Conservation (phyloP, 2,888 invertebrate species). For the Phortica okadai region DNA sequence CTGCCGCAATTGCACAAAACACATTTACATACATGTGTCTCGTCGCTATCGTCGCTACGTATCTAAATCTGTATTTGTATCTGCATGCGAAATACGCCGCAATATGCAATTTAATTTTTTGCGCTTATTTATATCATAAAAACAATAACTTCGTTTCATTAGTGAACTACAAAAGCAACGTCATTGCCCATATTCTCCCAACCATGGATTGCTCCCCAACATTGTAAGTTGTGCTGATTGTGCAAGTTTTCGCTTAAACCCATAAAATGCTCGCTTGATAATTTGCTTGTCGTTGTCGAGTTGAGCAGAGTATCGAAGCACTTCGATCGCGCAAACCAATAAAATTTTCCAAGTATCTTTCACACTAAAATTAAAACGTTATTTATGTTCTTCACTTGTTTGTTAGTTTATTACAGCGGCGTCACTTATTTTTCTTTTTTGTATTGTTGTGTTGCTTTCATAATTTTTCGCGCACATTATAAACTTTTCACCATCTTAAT, state of each 20-base stretch:
- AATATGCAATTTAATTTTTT: constrained; percentile 29
- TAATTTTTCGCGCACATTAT: no score
- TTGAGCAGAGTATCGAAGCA: constrained; percentile 43
- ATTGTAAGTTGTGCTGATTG: constrained; percentile 49
- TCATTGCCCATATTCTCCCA: neutral
- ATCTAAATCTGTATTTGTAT: neutral
- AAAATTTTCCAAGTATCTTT: no score
- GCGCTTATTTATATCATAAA: constrained; percentile 40
- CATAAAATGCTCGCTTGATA: neutral
- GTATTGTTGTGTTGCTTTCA: neutral
- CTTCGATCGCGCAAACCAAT: no score
- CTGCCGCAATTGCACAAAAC: neutral
- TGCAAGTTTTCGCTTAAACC: constrained; percentile 46
- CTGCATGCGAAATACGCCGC: constrained; percentile 16
- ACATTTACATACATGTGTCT: neutral
- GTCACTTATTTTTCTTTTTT: neutral
- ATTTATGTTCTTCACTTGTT: no score
- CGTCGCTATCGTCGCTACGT: neutral
- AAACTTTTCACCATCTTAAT: neutral
- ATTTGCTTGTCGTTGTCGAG: neutral
- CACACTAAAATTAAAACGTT: no score
- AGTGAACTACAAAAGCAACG: constrained; percentile 41
- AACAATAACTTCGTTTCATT: constrained; percentile 56
- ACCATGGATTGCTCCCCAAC: constrained; percentile 30
- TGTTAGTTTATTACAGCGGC: neutral